Conservation (phyloP, 2,888 invertebrate species). For the Agriotes lineatus region DNA sequence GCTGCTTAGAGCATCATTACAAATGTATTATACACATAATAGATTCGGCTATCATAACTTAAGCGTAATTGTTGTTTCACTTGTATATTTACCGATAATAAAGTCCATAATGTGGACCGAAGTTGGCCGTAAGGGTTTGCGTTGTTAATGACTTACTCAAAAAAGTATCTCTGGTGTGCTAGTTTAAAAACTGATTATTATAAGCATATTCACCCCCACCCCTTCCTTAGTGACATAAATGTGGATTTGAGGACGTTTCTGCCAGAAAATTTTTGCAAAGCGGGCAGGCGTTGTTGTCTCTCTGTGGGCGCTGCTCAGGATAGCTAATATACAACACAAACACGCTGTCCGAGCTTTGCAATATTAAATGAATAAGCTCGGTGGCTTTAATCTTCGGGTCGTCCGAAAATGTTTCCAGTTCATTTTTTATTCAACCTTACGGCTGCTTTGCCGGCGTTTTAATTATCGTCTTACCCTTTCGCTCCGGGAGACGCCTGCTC, state of each 20-base stretch:
- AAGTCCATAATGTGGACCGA: too few species aligned
- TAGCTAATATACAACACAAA: slow-evolving; percentile 31
- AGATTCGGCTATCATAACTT: too few species aligned
- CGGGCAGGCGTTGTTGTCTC: slow-evolving; percentile 27
- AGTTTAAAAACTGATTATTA: too few species aligned
- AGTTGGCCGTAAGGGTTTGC: too few species aligned
- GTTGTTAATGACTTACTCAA: too few species aligned
- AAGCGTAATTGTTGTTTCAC: too few species aligned
- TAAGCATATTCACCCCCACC: too few species aligned
- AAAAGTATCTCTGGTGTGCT: too few species aligned
- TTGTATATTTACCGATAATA: too few species aligned
- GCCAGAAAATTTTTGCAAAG: slow-evolving; percentile 32
- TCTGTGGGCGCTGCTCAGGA: slow-evolving; percentile 21
- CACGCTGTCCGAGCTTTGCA: slow-evolving; percentile 30
- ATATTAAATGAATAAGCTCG: slow-evolving; percentile 33
- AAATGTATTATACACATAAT: too few species aligned
- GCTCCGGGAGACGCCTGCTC: slow-evolving; percentile 9
- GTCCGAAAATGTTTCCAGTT: slow-evolving; percentile 1
- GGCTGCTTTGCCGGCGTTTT: slow-evolving; percentile 1
- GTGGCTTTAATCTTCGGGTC: slow-evolving; percentile 16
- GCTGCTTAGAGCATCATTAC: too few species aligned
- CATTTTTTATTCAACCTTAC: slow-evolving; percentile 17
- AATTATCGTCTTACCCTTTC: slow-evolving; percentile 18
- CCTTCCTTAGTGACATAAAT: too few species aligned
- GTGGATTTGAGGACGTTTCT: slow-evolving; percentile 25